Evolutionary conservation across 1,140 invertebrate genomes (phyloP), one percentile per base, ranked within the genome.

Genomic region (Zaprionus vittiger): DNA sequence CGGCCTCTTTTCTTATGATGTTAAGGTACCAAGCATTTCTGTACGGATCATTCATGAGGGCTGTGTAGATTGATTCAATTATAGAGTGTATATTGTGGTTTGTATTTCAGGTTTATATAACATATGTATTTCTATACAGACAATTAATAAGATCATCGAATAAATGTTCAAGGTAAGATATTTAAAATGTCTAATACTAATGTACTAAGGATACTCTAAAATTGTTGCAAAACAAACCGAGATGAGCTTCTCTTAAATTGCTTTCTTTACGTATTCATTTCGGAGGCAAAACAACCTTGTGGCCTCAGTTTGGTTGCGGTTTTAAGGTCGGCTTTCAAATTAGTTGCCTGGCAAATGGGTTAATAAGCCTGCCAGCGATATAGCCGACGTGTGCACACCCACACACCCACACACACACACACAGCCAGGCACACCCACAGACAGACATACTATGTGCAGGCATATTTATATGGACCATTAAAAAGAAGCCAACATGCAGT

Each of bases 401-500:
- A 41, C 49, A 55, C 63, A n/a, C 5, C 7, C 3, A 49, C 47
- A 55, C 17, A 28, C 31, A 9, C 12, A 57, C 22, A 17, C 22
- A 6, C n/a, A n/a, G 31, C 2, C 31, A 31, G 31, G 31, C 11
- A 44, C 34, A 26, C 31, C 22, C 17, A 34, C 24, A 37, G 22
- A n/a, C 37, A 62, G 5, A 41, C 11, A 41, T 24, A 22, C 28
- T 14, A 44, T 38, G 54, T 66, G 52, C 63, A 38, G 63, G 55
- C 55, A 67, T 67, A 67, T 37, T 67, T 67, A 64, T 60, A 66
- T 76, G 61, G 64, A 24, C 57, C 60, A 74, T 69, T 74, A 74
- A 74, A 74, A 60, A 34, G 31, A 74, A 74, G 66, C 66, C 66
- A 69, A 74, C 72, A 62, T 74, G 66, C 66, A 74, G 38, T 63